phyloP scores from a whole-genome alignment of 2,797 vertebrate species.

The Scyliorhinus canicula region DNA sequence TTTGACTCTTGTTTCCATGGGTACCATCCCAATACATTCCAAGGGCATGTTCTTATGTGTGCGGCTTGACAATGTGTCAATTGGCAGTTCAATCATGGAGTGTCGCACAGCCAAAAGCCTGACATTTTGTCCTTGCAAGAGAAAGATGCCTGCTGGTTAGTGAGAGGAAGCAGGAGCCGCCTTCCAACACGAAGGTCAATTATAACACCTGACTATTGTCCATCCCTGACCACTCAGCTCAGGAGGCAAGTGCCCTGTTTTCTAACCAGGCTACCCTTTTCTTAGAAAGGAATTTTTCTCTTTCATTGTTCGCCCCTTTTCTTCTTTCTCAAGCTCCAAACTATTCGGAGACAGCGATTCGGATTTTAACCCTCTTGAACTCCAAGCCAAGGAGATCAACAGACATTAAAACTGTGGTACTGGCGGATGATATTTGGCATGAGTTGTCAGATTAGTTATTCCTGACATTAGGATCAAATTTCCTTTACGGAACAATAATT shows the following conservation, averaged over 20 bases:
- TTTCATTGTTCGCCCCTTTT: background rate
- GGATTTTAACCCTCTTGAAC: background rate
- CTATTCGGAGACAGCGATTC: background rate
- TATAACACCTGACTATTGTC: background rate
- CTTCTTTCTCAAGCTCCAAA: background rate
- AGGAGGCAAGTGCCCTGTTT: too few species aligned
- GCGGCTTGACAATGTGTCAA: background rate
- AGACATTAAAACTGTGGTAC: background rate
- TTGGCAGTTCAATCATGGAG: background rate
- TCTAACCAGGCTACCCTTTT: background rate
- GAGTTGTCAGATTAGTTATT: background rate
- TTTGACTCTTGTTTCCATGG: background rate
- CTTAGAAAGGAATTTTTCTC: background rate
- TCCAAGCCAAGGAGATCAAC: background rate
- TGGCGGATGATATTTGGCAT: background rate
- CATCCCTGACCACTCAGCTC: background rate
- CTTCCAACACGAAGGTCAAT: background rate
- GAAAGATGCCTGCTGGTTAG: background rate
- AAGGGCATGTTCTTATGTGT: background rate
- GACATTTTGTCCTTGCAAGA: background rate
- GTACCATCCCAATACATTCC: background rate
- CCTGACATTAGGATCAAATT: background rate
- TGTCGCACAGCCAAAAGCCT: background rate
- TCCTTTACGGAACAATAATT: background rate
- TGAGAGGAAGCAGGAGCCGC: too few species aligned